phyloP scores from a whole-genome alignment of 1,140 invertebrate genomes.

The Metaphire vulgaris region DNA sequence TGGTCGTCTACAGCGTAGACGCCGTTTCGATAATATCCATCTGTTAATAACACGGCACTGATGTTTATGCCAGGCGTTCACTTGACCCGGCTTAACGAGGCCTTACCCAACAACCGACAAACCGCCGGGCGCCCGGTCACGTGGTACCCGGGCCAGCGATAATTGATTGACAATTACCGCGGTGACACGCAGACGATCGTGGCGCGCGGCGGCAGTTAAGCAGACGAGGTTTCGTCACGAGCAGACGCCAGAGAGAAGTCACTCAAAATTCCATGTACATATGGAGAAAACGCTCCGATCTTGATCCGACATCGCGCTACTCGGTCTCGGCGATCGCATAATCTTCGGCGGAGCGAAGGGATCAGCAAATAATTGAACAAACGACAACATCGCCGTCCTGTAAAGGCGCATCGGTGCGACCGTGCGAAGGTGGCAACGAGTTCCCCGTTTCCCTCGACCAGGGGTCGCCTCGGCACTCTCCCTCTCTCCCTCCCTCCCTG shows the following conservation, averaged over 20 bases:
- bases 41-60: not conserved
- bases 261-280: not conserved
- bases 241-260: not conserved
- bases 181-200: not conserved
- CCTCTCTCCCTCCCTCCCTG: too few species aligned
- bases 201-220: not conserved
- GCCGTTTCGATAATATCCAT: too few species aligned
- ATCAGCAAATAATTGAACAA: not conserved
- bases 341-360: too few species aligned
- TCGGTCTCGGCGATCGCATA: too few species aligned
- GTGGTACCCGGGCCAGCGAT: not conserved
- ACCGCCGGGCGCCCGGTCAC: not conserved
- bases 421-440: not conserved
- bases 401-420: too few species aligned
- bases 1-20: too few species aligned
- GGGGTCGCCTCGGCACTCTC: too few species aligned
- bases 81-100: not conserved
- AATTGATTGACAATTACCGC: slow-evolving; percentile 1
- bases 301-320: not conserved
- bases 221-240: not conserved
- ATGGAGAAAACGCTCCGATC: not conserved
- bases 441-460: too few species aligned
- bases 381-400: too few species aligned
- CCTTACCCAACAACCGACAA: not conserved
- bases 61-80: not conserved